Percentiles rank a stretch among this genome's conserved stretches.
These are phyloP conservation scores for Syrista parreyssii DNA, from an alignment of 2,888 invertebrate genomes.

Conservation along the genomic window DNA sequence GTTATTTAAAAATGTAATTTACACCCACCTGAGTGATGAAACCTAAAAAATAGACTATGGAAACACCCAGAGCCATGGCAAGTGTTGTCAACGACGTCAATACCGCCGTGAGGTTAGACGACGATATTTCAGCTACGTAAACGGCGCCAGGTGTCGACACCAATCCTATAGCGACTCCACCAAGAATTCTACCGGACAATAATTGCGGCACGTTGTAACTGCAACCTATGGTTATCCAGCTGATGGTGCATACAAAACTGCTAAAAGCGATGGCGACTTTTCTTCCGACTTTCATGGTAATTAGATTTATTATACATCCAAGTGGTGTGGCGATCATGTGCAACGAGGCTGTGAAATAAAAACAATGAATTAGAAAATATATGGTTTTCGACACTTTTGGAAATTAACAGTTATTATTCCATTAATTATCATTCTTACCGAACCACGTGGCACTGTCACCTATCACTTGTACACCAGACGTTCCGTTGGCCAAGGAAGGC, in stretches of 20 bases:
- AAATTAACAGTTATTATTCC: background rate
- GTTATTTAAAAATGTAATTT: background rate
- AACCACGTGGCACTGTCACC: conserved; percentile 67
- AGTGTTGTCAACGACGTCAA: conserved; percentile 68
- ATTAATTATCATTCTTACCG: conserved; percentile 55
- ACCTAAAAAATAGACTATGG: conserved; percentile 67
- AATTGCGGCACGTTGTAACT: conserved; percentile 53
- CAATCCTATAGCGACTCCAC: conserved; percentile 66
- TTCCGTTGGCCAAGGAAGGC: conserved; percentile 45
- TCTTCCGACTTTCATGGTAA: conserved; percentile 67
- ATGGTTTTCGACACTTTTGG: background rate
- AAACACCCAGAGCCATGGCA: conserved; percentile 65
- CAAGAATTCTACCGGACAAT: conserved; percentile 62
- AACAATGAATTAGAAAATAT: background rate
- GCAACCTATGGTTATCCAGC: conserved; percentile 67
- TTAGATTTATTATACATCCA: conserved; percentile 64
- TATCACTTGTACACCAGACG: conserved; percentile 46
- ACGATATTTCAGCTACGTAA: conserved; percentile 68
- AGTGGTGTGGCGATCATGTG: conserved; percentile 67
- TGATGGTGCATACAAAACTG: conserved; percentile 64
- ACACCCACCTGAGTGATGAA: conserved; percentile 59
- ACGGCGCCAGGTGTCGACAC: conserved; percentile 67
- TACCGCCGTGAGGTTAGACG: conserved; percentile 61
- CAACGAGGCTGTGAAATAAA: conserved; percentile 64
- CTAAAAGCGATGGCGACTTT: conserved; percentile 62